Conservation (phyloP, 2,113 vertebrate genomes). For the Narcine bancroftii region DNA sequence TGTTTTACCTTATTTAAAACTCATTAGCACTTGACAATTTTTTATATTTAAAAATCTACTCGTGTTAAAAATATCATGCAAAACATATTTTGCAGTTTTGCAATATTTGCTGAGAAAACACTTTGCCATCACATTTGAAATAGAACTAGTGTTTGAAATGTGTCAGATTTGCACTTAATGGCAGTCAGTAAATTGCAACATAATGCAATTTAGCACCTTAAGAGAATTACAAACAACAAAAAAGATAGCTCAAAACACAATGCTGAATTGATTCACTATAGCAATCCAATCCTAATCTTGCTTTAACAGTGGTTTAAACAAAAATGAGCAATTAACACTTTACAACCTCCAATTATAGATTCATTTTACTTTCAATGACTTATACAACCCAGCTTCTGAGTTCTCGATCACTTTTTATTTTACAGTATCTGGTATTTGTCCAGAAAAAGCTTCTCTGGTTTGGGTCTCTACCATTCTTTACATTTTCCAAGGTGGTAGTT, state of each 20-base stretch:
- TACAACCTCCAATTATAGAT: neutral
- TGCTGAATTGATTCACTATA: neutral
- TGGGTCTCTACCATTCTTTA: no score
- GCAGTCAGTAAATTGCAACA: neutral
- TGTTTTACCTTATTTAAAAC: neutral
- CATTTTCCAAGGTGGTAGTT: no score
- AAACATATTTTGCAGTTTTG: neutral
- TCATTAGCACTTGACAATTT: neutral
- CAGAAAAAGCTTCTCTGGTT: neutral
- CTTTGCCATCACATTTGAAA: neutral
- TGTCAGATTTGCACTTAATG: neutral
- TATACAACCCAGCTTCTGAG: neutral
- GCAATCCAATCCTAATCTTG: neutral
- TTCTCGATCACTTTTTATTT: neutral
- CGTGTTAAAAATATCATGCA: neutral
- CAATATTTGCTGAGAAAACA: neutral
- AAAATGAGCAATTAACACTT: neutral
- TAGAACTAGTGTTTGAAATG: neutral
- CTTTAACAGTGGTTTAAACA: slow-evolving; percentile 15
- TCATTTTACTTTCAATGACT: neutral
- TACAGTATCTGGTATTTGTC: neutral
- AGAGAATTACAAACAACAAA: neutral
- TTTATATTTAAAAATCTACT: neutral
- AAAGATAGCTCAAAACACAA: no score
- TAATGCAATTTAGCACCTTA: neutral